These are phyloP conservation scores for Symphodus melops DNA, from an alignment of 2,113 vertebrate genomes.

Conservation along the genomic window DNA sequence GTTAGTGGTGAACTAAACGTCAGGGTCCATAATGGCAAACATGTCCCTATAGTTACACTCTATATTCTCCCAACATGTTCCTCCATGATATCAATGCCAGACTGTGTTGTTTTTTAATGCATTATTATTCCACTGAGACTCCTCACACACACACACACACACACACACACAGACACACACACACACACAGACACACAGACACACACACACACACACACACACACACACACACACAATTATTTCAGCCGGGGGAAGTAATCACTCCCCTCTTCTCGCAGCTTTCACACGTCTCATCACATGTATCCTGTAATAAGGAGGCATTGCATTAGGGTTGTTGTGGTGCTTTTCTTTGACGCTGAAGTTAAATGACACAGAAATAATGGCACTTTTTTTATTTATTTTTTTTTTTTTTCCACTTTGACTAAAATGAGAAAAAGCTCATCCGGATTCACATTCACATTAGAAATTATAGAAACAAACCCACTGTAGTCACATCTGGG, in stretches of 20 bases:
- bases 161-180: too few relatives aligned
- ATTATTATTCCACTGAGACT: slow-evolving; percentile 44
- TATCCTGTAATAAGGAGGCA: neutral
- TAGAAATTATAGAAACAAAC: neutral
- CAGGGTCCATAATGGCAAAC: slow-evolving; percentile 70
- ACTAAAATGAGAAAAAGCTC: too few relatives aligned
- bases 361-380: too few relatives aligned
- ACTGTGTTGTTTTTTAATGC: slow-evolving; percentile 34
- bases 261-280: neutral
- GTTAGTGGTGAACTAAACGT: slow-evolving; percentile 74
- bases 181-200: too few relatives aligned
- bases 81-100: slow-evolving; percentile 37
- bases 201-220: too few relatives aligned
- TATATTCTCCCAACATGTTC: slow-evolving; percentile 46
- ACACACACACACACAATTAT: slow-evolving; percentile 2
- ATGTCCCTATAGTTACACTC: slow-evolving; percentile 66
- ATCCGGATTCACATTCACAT: neutral
- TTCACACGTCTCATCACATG: slow-evolving; percentile 8
- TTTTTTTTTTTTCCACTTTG: too few relatives aligned
- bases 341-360: neutral
- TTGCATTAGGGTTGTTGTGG: neutral
- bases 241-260: slow-evolving; percentile 5
- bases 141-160: slow-evolving; percentile 7
- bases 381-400: too few relatives aligned
- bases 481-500: neutral